Base-by-base conservation (phyloP, 2,113 vertebrate genomes). In the Nanorana parkeri region DNA sequence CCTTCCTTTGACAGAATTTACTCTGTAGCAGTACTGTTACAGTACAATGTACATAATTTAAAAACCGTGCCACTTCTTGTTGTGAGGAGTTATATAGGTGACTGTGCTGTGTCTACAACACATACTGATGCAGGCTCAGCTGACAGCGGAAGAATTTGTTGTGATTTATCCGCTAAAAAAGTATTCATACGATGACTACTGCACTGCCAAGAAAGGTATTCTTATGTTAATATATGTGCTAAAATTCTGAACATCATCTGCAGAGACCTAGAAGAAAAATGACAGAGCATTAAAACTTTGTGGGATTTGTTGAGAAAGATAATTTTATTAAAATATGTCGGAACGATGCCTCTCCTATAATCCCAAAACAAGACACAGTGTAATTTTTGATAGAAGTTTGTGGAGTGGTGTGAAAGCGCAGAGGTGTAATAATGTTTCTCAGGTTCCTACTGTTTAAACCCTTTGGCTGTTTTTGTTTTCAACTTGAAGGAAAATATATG, bases 211-310 rank as follows among this genome's bases (percentile, higher is more conserved):
- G 81, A 64, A 87, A 90, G 87, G 15, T 11, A 87, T 89, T 92
- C 86, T 90, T 86, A 91, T 89, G 86, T 89, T 90, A 91, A 88
- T 91, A 84, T 89, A 84, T 90, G 86, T 86, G 85, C 84, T 91
- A 77, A 90, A 90, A 90, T 93, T 87, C 88, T 85, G 79, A 87
- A 71, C 83, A 86, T 68, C 79, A 85, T 85, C 84, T 90, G 87
- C 84, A 90, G 85, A 81, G 72, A 90, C 85, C 85, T 72, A 73
- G 69, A 88, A 79, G 71, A 77, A 79, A 87, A 91, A 89, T 88
- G 77, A 86, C 83, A 85, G 32, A 66, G 64, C 90, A 88, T 88
- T 89, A 88, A 80, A 90, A 84, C 78, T 90, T 64, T 75, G 0
- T 6, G 83, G 61, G 64, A 76, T 68, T 76, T 83, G 52, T 87